Percentiles rank a stretch among this genome's conserved stretches.
Evolutionary conservation across 1,140 invertebrate species (phyloP).

Genomic region (Laupala kohalensis): DNA sequence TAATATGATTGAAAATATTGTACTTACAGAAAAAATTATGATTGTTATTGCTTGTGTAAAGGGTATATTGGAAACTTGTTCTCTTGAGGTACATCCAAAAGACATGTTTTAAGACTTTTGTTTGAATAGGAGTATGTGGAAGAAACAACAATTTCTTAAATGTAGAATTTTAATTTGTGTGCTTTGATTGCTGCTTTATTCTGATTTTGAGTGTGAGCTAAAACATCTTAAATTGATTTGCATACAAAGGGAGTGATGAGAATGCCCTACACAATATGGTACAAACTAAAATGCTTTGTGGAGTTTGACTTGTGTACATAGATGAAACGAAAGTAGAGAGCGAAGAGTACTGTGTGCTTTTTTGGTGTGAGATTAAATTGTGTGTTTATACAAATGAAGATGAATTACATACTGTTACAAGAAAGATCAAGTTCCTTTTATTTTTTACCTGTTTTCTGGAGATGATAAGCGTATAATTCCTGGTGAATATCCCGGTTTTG

Average conservation of each 20-base stretch:
- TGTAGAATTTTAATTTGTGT: neutral
- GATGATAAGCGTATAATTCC: neutral
- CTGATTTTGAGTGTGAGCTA: neutral
- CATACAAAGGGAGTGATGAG: neutral
- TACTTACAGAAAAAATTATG: neutral
- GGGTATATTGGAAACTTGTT: no score
- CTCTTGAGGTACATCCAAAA: no score
- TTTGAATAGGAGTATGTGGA: no score
- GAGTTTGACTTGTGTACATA: neutral
- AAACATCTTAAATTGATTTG: neutral
- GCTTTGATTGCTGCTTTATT: neutral
- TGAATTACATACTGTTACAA: neutral
- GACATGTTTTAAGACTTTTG: no score
- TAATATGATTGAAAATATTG: neutral
- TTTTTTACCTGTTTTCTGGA: neutral
- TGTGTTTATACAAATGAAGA: neutral
- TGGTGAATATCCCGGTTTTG: neutral
- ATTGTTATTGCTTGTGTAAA: no score
- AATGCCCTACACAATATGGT: neutral
- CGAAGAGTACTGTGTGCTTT: neutral
- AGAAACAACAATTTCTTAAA: neutral
- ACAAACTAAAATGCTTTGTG: neutral
- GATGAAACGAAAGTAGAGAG: neutral
- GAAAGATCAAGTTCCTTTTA: neutral
- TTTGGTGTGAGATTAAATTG: neutral